phyloP scores from a whole-genome alignment of 2,888 invertebrate species.

The Merodon equestris region DNA sequence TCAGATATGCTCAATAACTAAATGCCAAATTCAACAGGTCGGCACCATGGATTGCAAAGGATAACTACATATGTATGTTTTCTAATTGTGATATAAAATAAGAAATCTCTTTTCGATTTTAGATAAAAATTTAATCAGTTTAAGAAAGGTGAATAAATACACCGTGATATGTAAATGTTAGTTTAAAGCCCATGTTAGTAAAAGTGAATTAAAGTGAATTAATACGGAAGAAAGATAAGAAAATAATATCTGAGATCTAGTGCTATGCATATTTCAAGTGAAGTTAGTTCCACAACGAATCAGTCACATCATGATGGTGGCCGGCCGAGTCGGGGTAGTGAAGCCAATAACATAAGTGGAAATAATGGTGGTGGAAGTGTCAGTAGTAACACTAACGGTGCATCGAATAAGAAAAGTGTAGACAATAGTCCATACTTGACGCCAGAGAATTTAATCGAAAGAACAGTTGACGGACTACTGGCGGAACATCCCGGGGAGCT shows the following conservation, averaged over 20 bases:
- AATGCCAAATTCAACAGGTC: conserved; percentile 52
- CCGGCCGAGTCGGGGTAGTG: conserved; percentile 65
- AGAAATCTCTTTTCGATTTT: not conserved
- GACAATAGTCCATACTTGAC: conserved; percentile 82
- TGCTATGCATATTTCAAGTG: conserved; percentile 89
- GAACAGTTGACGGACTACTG: conserved; percentile 90
- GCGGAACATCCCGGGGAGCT: conserved; percentile 96
- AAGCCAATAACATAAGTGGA: conserved; percentile 69
- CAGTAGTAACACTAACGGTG: conserved; percentile 72
- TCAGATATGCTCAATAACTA: too few species aligned
- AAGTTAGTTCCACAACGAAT: conserved; percentile 86
- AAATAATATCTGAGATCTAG: conserved; percentile 27
- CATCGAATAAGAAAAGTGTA: conserved; percentile 72
- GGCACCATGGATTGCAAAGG: conserved; percentile 38
- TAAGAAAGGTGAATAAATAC: conserved; percentile 48
- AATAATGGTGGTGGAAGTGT: conserved; percentile 71
- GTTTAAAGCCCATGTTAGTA: conserved; percentile 10
- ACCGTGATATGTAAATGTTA: conserved; percentile 43
- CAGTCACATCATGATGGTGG: conserved; percentile 79
- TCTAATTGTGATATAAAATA: too few species aligned
- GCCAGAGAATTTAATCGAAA: conserved; percentile 89
- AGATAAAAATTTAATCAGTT: conserved; percentile 2
- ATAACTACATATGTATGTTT: conserved; percentile 5
- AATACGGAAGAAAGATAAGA: conserved; percentile 18
- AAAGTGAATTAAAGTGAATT: conserved; percentile 13